These are phyloP conservation scores for Drosophila helvetica DNA, from an alignment of 2,888 invertebrate genomes.

Conservation along the genomic window DNA sequence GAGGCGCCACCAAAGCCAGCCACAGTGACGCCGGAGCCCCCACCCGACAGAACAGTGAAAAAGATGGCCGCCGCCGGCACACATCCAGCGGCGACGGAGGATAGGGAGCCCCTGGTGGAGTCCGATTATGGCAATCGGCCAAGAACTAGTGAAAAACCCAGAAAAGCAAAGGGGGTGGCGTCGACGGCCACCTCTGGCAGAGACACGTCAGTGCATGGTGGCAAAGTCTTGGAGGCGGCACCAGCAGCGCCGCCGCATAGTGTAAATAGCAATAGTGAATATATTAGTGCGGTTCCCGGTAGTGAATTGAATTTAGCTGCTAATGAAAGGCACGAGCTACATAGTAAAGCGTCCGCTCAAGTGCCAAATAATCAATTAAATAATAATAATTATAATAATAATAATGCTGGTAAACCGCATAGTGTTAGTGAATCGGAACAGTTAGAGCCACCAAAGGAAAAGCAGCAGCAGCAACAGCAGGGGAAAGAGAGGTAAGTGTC, in stretches of 20 bases:
- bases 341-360: conserved; percentile 39
- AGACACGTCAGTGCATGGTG: conserved; percentile 68
- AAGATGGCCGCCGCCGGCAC: conserved; percentile 3
- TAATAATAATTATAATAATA: conserved; percentile 47
- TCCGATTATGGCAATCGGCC: conserved; percentile 39
- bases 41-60: conserved; percentile 12
- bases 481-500: conserved; percentile 49
- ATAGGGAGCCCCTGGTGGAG: conserved; percentile 36
- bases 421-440: conserved; percentile 46
- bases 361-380: conserved; percentile 62
- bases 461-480: conserved; percentile 17
- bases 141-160: conserved; percentile 46
- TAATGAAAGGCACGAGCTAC: conserved; percentile 21
- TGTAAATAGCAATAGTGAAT: conserved; percentile 65
- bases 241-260: conserved; percentile 14
- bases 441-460: conserved; percentile 42
- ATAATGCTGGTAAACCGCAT: conserved; percentile 25
- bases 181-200: conserved; percentile 4
- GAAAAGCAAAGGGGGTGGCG: conserved; percentile 8
- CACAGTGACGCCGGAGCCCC: conserved; percentile 23
- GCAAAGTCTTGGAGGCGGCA: conserved; percentile 21
- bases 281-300: conserved; percentile 32
- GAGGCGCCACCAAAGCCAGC: conserved; percentile 25
- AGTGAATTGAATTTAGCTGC: conserved; percentile 51
- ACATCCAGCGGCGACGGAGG: conserved; percentile 25